Evolutionary conservation across 2,797 vertebrate genomes (phyloP).

Genomic region (Alcedo atthis): DNA sequence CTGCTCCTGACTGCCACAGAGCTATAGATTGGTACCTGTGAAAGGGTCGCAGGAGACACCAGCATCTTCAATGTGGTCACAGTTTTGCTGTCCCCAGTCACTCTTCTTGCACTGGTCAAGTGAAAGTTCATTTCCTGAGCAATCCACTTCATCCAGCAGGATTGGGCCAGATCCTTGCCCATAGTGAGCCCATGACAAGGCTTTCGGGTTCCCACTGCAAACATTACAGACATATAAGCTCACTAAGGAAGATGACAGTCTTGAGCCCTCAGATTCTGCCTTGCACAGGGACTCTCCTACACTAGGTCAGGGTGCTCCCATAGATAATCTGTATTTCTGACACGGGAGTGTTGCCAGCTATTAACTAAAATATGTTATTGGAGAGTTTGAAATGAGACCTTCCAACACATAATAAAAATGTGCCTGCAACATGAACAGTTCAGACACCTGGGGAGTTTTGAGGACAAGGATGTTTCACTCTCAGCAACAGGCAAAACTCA

Average conservation of each 20-base stretch:
- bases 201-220: slow-evolving; percentile 85
- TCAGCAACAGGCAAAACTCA: background rate
- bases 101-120: slow-evolving; percentile 90
- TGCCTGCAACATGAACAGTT: background rate
- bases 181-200: slow-evolving; percentile 89
- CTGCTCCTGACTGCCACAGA: background rate
- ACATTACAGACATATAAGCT: slow-evolving; percentile 27
- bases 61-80: slow-evolving; percentile 95
- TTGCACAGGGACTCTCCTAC: background rate
- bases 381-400: background rate
- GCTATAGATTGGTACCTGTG: slow-evolving; percentile 50
- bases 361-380: background rate
- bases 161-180: slow-evolving; percentile 89
- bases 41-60: slow-evolving; percentile 85
- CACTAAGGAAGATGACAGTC: background rate
- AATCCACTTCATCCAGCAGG: slow-evolving; percentile 89
- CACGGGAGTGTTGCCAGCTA: background rate
- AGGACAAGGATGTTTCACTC: background rate
- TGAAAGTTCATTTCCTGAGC: slow-evolving; percentile 89
- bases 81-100: slow-evolving; percentile 94
- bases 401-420: background rate
- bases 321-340: background rate
- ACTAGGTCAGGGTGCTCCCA: background rate
- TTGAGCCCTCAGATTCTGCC: background rate
- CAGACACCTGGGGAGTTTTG: background rate